These are phyloP conservation scores for Ichneumoninae sp. DNA, from an alignment of 2,888 invertebrate species.

Conservation along the genomic window DNA sequence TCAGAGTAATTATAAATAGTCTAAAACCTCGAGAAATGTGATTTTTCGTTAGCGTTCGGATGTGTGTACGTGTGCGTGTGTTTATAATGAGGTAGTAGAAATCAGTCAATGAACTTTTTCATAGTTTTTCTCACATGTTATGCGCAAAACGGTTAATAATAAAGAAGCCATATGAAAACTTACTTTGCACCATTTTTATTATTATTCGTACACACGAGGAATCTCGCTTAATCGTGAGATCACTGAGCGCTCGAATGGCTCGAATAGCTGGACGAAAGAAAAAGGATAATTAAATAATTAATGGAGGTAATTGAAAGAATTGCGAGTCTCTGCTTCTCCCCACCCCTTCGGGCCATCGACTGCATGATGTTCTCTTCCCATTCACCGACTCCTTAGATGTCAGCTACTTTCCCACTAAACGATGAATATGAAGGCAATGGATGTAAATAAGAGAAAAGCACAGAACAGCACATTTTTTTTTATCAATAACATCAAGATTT, in stretches of 20 bases:
- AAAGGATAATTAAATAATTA: slow-evolving; percentile 43
- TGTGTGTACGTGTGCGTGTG: too few relatives aligned
- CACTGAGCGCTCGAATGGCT: neutral
- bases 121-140: too few relatives aligned
- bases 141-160: neutral
- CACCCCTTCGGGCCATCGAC: neutral
- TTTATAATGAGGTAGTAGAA: too few relatives aligned
- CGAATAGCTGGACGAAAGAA: neutral
- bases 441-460: slow-evolving; percentile 42
- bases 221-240: neutral
- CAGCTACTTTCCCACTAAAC: slow-evolving; percentile 21
- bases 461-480: slow-evolving; percentile 59
- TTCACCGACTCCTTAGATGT: slow-evolving; percentile 7
- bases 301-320: slow-evolving; percentile 35
- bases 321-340: neutral
- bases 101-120: too few relatives aligned
- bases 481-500: slow-evolving; percentile 84
- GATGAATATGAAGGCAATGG: slow-evolving; percentile 2
- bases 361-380: slow-evolving; percentile 18
- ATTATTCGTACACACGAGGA: slow-evolving; percentile 15
- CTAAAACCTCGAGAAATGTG: too few relatives aligned
- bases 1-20: too few relatives aligned
- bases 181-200: neutral
- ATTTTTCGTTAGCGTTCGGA: too few relatives aligned
- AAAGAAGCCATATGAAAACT: neutral